Conservation (phyloP, 1,140 invertebrate genomes). For the Hormaphis cornu region DNA sequence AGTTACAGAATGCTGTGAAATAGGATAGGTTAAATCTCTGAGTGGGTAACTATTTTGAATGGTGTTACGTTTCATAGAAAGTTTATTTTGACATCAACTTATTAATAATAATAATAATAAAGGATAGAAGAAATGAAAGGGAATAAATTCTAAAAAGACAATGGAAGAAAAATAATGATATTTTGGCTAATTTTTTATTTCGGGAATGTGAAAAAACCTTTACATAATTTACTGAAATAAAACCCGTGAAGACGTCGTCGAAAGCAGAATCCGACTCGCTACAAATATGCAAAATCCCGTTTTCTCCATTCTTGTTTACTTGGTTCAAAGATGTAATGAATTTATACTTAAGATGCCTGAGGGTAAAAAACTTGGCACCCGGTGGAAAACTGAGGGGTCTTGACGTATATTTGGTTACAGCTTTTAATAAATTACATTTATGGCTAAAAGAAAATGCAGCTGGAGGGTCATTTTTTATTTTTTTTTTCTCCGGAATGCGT, state of each 20-base stretch:
- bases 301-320: not conserved
- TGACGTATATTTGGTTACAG: conserved; percentile 22
- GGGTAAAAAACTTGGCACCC: not conserved
- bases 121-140: no score
- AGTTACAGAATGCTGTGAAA: no score
- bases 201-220: not conserved
- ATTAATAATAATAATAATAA: no score
- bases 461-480: not conserved
- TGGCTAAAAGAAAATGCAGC: not conserved
- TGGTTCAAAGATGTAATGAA: not conserved
- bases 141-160: no score
- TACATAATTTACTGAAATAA: not conserved
- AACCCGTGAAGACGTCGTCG: not conserved
- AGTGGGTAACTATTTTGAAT: no score
- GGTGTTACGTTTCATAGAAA: no score
- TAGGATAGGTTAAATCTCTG: no score
- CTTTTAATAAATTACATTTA: conserved; percentile 10
- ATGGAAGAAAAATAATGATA: no score
- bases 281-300: not conserved
- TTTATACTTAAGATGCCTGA: not conserved
- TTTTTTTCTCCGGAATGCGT: not conserved
- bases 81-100: no score
- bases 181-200: not conserved
- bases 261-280: not conserved
- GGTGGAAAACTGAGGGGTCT: not conserved